Evolutionary conservation across 2,888 invertebrate species (phyloP), one percentile per base, ranked within the genome.

Genomic region (Aromia moschata): DNA sequence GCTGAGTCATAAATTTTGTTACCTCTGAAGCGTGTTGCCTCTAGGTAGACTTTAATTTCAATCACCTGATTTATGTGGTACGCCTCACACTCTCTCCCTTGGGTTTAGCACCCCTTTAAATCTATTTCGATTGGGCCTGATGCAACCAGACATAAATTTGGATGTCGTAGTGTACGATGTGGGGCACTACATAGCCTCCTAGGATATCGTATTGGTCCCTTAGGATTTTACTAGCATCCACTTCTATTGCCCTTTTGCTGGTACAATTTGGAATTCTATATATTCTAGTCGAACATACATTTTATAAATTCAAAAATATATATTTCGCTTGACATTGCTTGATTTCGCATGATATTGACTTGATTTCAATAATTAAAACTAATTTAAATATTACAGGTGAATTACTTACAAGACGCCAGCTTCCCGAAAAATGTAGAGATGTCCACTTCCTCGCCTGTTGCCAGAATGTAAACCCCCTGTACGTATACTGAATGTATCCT

Each of bases 401-500:
- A n/a, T n/a, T 12, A 36, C 20, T 37, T 7, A 36, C 11, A 14
- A 16, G 18, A 18, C 14, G 12, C 12, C 1, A 11, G 25, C 10
- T 20, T 33, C n/a, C 33, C 18, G 10, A 25, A 25, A 40, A 4
- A 49, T 18, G 4, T 11, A 10, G 53, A 46, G 12, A 25, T 49
- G 55, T 9, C 43, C 43, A 15, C 11, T 31, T 56, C 49, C 53
- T 40, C 54, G 54, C 36, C 54, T 63, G 78, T 65, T 69, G 78
- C 71, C 67, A 74, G 80, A 82, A 84, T 85, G 86, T 85, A 77
- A 83, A 91, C 93, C 91, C 93, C 95, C 93, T 94, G 93, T 91
- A 95, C 95, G 95, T 96, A 96, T 95, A 96, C 95, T 95, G 94
- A 95, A 95, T 95, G 95, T 96, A 95, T 95, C 95, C 95, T 95